Base-by-base conservation (phyloP, 2,113 vertebrate genomes). In the Archilochus colubris region DNA sequence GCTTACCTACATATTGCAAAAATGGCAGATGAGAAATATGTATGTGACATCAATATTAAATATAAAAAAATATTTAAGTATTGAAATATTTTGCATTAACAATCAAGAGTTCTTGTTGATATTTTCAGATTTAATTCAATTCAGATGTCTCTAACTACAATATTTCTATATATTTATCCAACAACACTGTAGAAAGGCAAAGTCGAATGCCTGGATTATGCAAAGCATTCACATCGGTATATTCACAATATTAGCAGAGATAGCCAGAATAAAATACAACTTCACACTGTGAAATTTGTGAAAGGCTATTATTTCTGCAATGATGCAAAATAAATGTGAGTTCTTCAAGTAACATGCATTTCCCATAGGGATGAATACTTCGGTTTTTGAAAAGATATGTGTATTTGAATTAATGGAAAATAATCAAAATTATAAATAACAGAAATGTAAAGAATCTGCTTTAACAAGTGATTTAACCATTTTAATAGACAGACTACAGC, bases 181-280 rank as follows among this genome's bases (percentile, higher is more conserved):
- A 38, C 3, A 51, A 70, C 0, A 9, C 3, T 57, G 21, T 40
- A 81, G 5, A 77, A 82, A 82, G 33, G 38, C 43, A 64, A 6
- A 72, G 16, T 66, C 82, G 9, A 30, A n/a, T 43, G 22, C 20
- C 69, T 79, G 36, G 44, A 76, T 66, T 30, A 72, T 24, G 24
- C 3, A 63, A 90, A 77, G 20, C 12, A 61, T 72, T 54, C 54
- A 43, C 3, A 57, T 51, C 33, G 4, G 28, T 53, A 62, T 33
- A 75, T 68, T 91, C 5, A 2, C 14, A 61, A 24, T 43, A 68
- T 14, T 31, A 73, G n/a, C 64, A 75, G 33, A 90, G 25, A 67
- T 5, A 92, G 11, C 8, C 44, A 82, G 27, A 79, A 90, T 81
- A 86, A 94, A 97, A 91, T 58, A 44, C 36, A 93, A 82, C 27